Evolutionary conservation across 2,888 invertebrate species (phyloP).

Genomic region (Phasia obesa): DNA sequence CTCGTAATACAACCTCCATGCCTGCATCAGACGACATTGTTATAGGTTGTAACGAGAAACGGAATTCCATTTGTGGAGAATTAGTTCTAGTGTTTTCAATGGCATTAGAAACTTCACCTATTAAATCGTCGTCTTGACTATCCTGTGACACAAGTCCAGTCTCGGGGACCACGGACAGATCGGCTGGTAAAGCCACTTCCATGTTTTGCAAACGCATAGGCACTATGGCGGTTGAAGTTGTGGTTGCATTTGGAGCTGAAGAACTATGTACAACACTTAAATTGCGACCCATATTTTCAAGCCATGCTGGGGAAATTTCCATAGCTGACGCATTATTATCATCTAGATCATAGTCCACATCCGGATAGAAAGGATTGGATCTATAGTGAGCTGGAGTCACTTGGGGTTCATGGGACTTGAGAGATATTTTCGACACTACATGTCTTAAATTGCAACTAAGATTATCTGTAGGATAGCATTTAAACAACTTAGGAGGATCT

Average conservation of each 20-base stretch:
- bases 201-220: conserved; percentile 77
- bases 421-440: conserved; percentile 85
- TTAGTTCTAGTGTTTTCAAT: conserved; percentile 74
- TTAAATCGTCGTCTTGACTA: conserved; percentile 78
- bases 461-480: conserved; percentile 89
- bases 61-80: conserved; percentile 77
- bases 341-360: conserved; percentile 90
- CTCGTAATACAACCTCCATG: conserved; percentile 82
- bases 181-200: conserved; percentile 83
- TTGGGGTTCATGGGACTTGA: conserved; percentile 84
- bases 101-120: conserved; percentile 75
- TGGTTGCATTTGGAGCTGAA: conserved; percentile 71
- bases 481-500: conserved; percentile 82
- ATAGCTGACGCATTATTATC: conserved; percentile 72
- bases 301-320: conserved; percentile 75
- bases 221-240: conserved; percentile 76
- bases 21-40: conserved; percentile 79
- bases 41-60: conserved; percentile 80
- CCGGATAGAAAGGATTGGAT: conserved; percentile 86
- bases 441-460: conserved; percentile 90
- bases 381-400: conserved; percentile 84
- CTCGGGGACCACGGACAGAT: conserved; percentile 82
- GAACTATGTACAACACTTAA: conserved; percentile 70
- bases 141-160: conserved; percentile 80
- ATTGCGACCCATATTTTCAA: conserved; percentile 79